These are phyloP conservation scores for Eulemur coronatus DNA, from an alignment of 2,797 vertebrate genomes.

Conservation along the genomic window DNA sequence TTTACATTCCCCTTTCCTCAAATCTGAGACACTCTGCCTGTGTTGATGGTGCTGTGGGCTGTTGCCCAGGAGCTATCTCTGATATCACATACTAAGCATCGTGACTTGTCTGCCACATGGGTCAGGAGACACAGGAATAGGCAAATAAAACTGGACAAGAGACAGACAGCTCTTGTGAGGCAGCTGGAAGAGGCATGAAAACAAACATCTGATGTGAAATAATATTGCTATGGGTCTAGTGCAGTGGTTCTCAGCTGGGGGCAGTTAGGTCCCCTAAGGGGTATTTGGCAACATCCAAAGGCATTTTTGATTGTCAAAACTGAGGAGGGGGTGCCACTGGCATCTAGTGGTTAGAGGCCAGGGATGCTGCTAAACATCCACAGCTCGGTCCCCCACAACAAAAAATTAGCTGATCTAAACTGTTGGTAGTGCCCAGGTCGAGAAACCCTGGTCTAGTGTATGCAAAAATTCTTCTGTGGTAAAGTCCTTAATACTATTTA, in stretches of 20 bases:
- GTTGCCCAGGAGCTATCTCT: constrained; percentile 56
- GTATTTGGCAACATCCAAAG: constrained; percentile 34
- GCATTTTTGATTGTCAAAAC: constrained; percentile 5
- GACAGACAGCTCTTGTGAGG: constrained; percentile 54
- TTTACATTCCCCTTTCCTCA: constrained; percentile 28
- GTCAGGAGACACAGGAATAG: constrained; percentile 50
- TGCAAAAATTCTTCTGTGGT: constrained; percentile 13
- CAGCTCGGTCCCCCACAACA: background rate
- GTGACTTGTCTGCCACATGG: constrained; percentile 59
- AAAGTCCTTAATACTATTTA: background rate
- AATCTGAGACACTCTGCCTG: constrained; percentile 51
- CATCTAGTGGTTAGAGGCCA: background rate
- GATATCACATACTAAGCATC: constrained; percentile 56
- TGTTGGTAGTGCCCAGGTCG: background rate
- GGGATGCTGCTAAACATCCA: background rate
- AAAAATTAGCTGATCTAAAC: background rate
- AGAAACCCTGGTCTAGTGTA: background rate
- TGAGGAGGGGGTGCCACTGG: background rate
- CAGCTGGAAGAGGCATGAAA: constrained; percentile 15
- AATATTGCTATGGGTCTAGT: background rate
- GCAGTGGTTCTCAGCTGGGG: background rate
- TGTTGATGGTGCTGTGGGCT: constrained; percentile 44
- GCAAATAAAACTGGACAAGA: constrained; percentile 51
- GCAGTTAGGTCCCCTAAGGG: background rate
- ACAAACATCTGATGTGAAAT: constrained; percentile 53